These are phyloP conservation scores for Volucella bombylans DNA, from an alignment of 2,888 invertebrate species.

Conservation along the genomic window DNA sequence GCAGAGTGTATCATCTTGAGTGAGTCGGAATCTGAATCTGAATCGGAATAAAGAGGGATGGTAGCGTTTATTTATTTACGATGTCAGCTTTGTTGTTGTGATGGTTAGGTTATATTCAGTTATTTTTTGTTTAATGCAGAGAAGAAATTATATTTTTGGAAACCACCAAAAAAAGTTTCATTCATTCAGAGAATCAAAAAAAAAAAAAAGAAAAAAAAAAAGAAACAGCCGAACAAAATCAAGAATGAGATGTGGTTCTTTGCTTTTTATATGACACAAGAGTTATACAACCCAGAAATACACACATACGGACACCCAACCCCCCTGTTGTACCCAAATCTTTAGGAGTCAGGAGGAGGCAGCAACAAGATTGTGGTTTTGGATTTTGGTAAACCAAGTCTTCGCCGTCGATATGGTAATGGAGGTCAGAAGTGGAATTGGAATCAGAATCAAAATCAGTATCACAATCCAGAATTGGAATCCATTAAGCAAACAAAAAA, in stretches of 20 bases:
- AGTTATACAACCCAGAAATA: conserved; percentile 38
- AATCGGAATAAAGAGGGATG: neutral
- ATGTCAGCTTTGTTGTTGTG: conserved; percentile 28
- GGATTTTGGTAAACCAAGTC: conserved; percentile 18
- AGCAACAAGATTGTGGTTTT: neutral
- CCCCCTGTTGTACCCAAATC: neutral
- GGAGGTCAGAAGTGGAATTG: conserved; percentile 17
- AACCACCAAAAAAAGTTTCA: conserved; percentile 29
- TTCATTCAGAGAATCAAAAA: conserved; percentile 51
- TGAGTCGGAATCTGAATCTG: neutral
- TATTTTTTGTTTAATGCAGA: neutral
- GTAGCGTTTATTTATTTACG: conserved; percentile 37
- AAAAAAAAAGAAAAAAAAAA: conserved; percentile 6
- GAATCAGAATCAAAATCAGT: too few species aligned
- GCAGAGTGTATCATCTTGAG: neutral
- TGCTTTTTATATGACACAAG: conserved; percentile 14
- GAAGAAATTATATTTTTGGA: conserved; percentile 44
- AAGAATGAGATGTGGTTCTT: conserved; percentile 39
- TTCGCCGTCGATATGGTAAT: conserved; percentile 15
- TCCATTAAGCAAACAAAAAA: conserved; percentile 16
- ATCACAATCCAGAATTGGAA: conserved; percentile 1
- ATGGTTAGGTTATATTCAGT: neutral
- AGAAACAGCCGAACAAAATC: neutral
- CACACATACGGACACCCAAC: too few species aligned
- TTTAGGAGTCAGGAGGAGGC: neutral